Evolutionary conservation across 2,888 invertebrate species (phyloP).

Genomic region (Globia sparganii): DNA sequence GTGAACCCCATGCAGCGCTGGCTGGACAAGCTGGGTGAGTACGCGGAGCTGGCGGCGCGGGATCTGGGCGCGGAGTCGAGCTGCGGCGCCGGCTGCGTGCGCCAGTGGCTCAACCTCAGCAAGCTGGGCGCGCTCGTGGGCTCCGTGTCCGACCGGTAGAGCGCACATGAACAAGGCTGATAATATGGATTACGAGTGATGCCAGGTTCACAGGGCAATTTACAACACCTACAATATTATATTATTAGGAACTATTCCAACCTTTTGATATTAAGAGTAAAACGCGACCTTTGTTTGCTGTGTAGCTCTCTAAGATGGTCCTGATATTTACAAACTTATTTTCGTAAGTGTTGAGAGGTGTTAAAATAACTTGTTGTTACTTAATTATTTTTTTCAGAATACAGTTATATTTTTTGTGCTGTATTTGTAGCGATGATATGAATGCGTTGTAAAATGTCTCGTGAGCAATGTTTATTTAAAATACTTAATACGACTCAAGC

Average conservation of each 20-base stretch:
- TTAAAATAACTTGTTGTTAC: constrained; percentile 27
- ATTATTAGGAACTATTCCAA: constrained; percentile 42
- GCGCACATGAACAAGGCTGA: constrained; percentile 55
- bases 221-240: constrained; percentile 56
- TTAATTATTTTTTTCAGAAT: constrained; percentile 17
- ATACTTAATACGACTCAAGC: constrained; percentile 45
- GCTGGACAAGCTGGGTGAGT: constrained; percentile 79
- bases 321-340: constrained; percentile 31
- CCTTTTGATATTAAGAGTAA: constrained; percentile 54
- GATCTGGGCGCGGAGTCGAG: constrained; percentile 30
- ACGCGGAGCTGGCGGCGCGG: constrained; percentile 68
- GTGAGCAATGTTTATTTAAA: constrained; percentile 47
- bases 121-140: constrained; percentile 76
- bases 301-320: constrained; percentile 35
- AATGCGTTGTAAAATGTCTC: constrained; percentile 63
- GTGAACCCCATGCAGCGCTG: constrained; percentile 83
- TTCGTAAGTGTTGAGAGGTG: constrained; percentile 41
- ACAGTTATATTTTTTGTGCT: constrained; percentile 9
- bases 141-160: constrained; percentile 81
- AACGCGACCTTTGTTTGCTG: constrained; percentile 20
- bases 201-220: constrained; percentile 53
- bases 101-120: constrained; percentile 78
- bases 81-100: constrained; percentile 66
- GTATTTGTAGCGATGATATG: constrained; percentile 18
- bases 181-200: constrained; percentile 54